Evolutionary conservation across 92 coral and sea anemone species (phyloP), one percentile per base, ranked within the genome.

Genomic region (Palythoa caribaeorum): DNA sequence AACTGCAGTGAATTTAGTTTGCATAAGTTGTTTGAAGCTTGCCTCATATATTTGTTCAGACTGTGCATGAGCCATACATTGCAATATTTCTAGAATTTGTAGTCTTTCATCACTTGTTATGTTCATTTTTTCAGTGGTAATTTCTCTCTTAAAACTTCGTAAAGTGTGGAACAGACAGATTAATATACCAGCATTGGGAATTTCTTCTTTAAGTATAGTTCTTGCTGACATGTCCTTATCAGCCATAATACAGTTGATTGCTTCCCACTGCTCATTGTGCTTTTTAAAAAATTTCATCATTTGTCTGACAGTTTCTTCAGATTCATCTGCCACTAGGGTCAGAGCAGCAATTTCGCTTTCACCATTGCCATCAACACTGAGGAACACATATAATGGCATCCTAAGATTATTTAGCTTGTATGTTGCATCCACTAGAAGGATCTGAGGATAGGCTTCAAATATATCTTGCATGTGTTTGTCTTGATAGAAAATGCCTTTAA

Each of bases 211-310:
- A 3, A 89, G 11, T 53, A 89, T 79, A 9, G 75, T 60, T 17
- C 89, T 84, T 44, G 85, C 79, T 6, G 86, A 84, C 92, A 89
- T 84, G 89, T 89, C 92, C 44, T 89, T 89, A 37, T 89, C 89
- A 63, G 86, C 74, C 92, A 89, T 89, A 17, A 89, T 63, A 70
- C 92, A 89, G 50, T 89, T 68, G 4, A 84, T 57, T 74, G 76
- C 11, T 47, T 35, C 68, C 89, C 89, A 89, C 15, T 15, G 20
- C 5, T 83, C 66, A 76, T 89, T 89, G n/a, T 75, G 68, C 7
- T 21, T 40, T 73, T 89, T 89, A 72, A 89, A 89, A 60, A 20
- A 89, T 54, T 38, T 52, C 55, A 60, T 83, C 89, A 89, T 89
- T 20, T 89, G 92, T 38, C 40, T 83, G 57, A 71, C 38, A 11